Percentiles rank a stretch among this genome's conserved stretches.
Conservation (phyloP, 2,797 vertebrate species). For the Sebastolobus alascanus region DNA sequence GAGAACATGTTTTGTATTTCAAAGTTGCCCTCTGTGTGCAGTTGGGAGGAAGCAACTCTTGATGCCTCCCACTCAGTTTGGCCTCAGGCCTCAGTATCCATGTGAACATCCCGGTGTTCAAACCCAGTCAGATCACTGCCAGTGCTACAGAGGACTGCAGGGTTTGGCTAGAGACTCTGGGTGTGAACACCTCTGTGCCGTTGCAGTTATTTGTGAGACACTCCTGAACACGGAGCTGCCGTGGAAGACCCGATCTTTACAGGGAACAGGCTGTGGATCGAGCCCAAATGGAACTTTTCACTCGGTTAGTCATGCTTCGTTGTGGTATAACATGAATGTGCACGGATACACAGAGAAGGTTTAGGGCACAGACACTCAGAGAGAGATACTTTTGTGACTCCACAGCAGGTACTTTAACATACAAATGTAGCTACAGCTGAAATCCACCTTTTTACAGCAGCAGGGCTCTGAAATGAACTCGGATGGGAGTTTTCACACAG, state of each 20-base stretch:
- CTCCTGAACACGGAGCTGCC: slow-evolving; percentile 12
- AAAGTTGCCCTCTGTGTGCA: slow-evolving; percentile 53
- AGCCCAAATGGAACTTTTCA: slow-evolving; percentile 55
- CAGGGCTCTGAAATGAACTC: slow-evolving; percentile 28
- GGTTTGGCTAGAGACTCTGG: slow-evolving; percentile 38
- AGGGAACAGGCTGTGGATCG: slow-evolving; percentile 33
- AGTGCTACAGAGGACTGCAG: slow-evolving; percentile 23
- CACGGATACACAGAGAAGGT: slow-evolving; percentile 27
- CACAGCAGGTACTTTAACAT: slow-evolving; percentile 25
- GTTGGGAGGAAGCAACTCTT: slow-evolving; percentile 57
- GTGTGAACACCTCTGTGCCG: slow-evolving; percentile 18
- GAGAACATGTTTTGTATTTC: slow-evolving; percentile 49
- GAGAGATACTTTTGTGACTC: slow-evolving; percentile 31
- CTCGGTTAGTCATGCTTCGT: slow-evolving; percentile 44
- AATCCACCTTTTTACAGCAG: slow-evolving; percentile 36
- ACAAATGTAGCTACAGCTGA: slow-evolving; percentile 39
- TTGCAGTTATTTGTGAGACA: slow-evolving; percentile 25
- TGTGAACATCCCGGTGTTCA: slow-evolving; percentile 51
- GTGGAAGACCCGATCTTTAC: slow-evolving; percentile 16
- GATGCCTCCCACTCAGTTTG: slow-evolving; percentile 64
- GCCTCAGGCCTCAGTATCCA: slow-evolving; percentile 47
- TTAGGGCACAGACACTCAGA: slow-evolving; percentile 12
- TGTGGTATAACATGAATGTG: slow-evolving; percentile 29
- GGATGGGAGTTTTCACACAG: slow-evolving; percentile 30
- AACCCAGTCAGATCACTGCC: slow-evolving; percentile 38